Evolutionary conservation across 2,888 invertebrate genomes (phyloP), one percentile per base, ranked within the genome.

Genomic region (Alitta virens): DNA sequence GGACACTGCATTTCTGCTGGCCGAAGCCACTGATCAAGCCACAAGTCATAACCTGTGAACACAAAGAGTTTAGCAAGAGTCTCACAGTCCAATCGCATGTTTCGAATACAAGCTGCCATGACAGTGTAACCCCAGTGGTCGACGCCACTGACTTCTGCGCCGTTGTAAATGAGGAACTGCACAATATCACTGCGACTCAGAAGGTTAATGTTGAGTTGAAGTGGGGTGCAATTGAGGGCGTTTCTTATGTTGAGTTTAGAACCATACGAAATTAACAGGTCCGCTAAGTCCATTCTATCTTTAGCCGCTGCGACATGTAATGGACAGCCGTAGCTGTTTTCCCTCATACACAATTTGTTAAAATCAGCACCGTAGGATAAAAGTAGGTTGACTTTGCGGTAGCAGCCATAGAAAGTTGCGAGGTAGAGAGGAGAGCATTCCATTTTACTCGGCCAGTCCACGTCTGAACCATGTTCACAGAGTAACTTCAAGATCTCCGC

Each of bases 31-130:
- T 43, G 56, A 27, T 70, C 70, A n/a, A 64, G 60, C n/a, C 56
- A 56, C 12, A 70, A 57, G 33, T 68, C 51, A 50, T 68, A 70
- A 9, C 70, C 70, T 42, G 65, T 63, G 27, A 49, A 65, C 12
- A 70, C 68, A 27, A 70, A n/a, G 2, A 70, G 51, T 14, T 62
- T 56, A 7, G 69, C 65, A 1, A 70, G 58, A 24, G 42, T 55
- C 43, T 70, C 70, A 46, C 70, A 70, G 57, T 70, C 70, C 2
- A 70, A 49, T 18, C 70, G 53, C 62, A 66, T 63, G 57, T 63
- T 66, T 9, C 60, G 51, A 16, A 70, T 63, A 23, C 63, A 63
- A 2, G 57, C 53, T 2, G 65, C 66, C 38, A 70, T 42, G 23
- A 70, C 42, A n/a, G 66, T 67, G 54, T 54, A 54, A 12, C 58